phyloP scores from a whole-genome alignment of 2,888 invertebrate genomes.

The Cheilosia scutellata region DNA sequence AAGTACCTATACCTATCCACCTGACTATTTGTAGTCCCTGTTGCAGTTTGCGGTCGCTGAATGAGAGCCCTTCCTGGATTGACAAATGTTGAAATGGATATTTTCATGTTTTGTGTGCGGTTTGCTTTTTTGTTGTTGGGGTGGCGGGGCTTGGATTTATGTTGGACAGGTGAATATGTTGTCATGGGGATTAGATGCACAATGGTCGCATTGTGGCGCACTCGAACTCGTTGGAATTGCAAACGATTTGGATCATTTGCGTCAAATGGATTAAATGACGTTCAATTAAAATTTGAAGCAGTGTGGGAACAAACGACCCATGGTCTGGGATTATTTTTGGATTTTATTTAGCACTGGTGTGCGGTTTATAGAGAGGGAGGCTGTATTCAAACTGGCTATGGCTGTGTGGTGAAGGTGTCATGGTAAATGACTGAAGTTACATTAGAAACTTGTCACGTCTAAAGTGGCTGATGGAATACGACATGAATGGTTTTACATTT shows the following conservation, averaged over 20 bases:
- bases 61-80: constrained; percentile 42
- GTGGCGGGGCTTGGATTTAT: constrained; percentile 40
- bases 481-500: too few species aligned
- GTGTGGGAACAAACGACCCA: background rate
- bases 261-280: constrained; percentile 25
- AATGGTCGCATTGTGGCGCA: constrained; percentile 25
- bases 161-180: constrained; percentile 73
- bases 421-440: too few species aligned
- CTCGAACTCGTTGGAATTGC: background rate
- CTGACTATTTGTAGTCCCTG: background rate
- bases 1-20: background rate
- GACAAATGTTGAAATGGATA: constrained; percentile 61
- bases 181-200: constrained; percentile 61
- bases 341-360: too few species aligned
- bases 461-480: too few species aligned
- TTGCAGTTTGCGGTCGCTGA: constrained; percentile 17
- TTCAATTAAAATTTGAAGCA: constrained; percentile 7
- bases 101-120: constrained; percentile 57
- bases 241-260: background rate
- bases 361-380: too few species aligned
- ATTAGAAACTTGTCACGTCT: too few species aligned
- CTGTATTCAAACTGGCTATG: too few species aligned
- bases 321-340: constrained; percentile 7
- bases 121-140: constrained; percentile 22
- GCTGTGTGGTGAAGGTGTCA: too few species aligned